phyloP scores from a whole-genome alignment of 2,888 invertebrate species.

The Taenaris catops region DNA sequence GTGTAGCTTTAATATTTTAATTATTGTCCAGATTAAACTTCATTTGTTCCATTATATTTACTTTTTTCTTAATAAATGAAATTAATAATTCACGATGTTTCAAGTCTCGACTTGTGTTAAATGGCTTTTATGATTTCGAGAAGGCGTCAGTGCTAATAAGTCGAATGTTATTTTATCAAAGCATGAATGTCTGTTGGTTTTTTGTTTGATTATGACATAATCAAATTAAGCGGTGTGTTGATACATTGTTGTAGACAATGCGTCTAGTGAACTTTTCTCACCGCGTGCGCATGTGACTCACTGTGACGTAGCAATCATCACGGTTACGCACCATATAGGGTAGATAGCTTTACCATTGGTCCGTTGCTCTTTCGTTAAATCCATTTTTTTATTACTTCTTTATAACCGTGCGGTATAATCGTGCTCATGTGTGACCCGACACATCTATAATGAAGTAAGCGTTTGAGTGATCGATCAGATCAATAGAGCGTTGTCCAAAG shows the following conservation, averaged over 20 bases:
- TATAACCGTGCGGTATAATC: neutral
- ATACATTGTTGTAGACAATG: conserved; percentile 72
- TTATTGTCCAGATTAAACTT: neutral
- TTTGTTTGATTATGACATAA: conserved; percentile 64
- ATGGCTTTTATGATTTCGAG: conserved; percentile 9
- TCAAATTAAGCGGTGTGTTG: conserved; percentile 59
- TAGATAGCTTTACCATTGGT: conserved; percentile 30
- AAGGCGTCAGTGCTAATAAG: conserved; percentile 9
- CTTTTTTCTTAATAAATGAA: conserved; percentile 4
- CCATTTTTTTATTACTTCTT: neutral
- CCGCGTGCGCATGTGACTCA: conserved; percentile 59
- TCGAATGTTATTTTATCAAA: conserved; percentile 26
- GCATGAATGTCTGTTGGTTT: conserved; percentile 44
- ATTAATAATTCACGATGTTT: conserved; percentile 1
- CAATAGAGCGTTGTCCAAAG: conserved; percentile 12
- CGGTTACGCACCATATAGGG: conserved; percentile 46
- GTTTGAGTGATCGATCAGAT: neutral
- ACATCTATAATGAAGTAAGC: neutral
- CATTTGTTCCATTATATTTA: conserved; percentile 2
- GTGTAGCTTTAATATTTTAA: neutral
- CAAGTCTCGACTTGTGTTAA: conserved; percentile 4
- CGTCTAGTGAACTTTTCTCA: conserved; percentile 66
- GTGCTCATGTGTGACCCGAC: neutral
- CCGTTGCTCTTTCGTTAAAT: neutral
- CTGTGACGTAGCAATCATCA: conserved; percentile 51